Evolutionary conservation across 2,888 invertebrate genomes (phyloP).

Genomic region (Andrena chrysosceles): DNA sequence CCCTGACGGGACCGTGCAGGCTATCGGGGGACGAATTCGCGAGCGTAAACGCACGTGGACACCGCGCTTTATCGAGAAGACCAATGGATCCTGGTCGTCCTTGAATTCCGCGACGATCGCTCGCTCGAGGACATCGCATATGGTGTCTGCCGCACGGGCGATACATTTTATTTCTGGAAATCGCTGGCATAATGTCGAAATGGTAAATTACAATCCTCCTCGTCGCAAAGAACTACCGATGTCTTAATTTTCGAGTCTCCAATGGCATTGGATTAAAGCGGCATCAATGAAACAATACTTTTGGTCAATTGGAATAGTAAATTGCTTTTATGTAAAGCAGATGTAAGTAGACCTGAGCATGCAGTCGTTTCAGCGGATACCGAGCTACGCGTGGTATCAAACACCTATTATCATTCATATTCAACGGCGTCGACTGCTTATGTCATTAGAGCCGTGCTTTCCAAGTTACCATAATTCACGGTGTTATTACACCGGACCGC

Average conservation of each 20-base stretch:
- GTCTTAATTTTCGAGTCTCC: not conserved
- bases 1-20: not conserved
- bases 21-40: constrained; percentile 31
- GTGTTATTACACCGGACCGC: not conserved
- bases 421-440: constrained; percentile 1
- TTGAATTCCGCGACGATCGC: constrained; percentile 37
- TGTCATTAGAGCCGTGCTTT: not conserved
- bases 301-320: not conserved
- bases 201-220: too few relatives aligned
- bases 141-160: constrained; percentile 8
- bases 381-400: not conserved
- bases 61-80: constrained; percentile 24
- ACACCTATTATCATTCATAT: not conserved
- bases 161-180: constrained; percentile 42
- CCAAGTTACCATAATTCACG: not conserved
- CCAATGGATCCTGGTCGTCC: constrained; percentile 52
- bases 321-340: not conserved
- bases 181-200: not conserved
- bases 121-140: constrained; percentile 38
- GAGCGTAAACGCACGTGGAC: constrained; percentile 40
- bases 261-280: too few relatives aligned
- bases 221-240: too few relatives aligned
- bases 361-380: not conserved
- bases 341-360: not conserved
- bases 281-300: too few relatives aligned